phyloP scores from a whole-genome alignment of 92 coral and sea anemone species.

The Zoanthus sansibaricus region DNA sequence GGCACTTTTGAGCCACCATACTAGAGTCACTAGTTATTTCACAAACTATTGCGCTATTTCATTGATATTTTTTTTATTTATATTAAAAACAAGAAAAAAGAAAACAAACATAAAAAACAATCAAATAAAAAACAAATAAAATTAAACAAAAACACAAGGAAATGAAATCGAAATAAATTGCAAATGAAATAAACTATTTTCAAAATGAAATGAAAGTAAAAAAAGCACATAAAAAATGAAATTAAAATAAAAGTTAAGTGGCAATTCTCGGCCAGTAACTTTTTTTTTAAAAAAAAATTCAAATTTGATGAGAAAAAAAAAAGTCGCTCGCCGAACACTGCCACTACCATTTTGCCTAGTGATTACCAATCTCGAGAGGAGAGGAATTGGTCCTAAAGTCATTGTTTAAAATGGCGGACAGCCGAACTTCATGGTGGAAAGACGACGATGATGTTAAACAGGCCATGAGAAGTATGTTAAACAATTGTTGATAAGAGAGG shows the following conservation, averaged over 20 bases:
- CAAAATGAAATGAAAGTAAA: conserved; percentile 28
- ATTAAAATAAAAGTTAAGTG: neutral
- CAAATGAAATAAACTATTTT: neutral
- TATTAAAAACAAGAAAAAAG: neutral
- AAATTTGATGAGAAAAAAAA: conserved; percentile 41
- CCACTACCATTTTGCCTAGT: conserved; percentile 66
- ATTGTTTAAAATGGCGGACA: too few relatives aligned
- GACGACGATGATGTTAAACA: too few relatives aligned
- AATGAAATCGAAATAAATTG: neutral
- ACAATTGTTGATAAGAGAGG: too few relatives aligned
- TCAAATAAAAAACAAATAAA: neutral
- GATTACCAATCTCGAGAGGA: too few relatives aligned
- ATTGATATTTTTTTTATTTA: conserved; percentile 10
- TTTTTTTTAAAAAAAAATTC: conserved; percentile 12
- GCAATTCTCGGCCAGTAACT: neutral
- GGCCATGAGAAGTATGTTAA: too few relatives aligned
- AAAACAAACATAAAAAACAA: neutral
- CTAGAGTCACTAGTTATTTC: conserved; percentile 29
- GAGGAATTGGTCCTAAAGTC: too few relatives aligned
- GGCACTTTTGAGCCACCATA: too few relatives aligned
- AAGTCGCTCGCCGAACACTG: conserved; percentile 51
- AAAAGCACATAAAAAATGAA: neutral
- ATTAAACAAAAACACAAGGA: conserved; percentile 1
- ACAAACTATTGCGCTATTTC: conserved; percentile 16
- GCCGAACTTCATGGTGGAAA: too few relatives aligned